Evolutionary conservation across 2,113 vertebrate species (phyloP).

Genomic region (pig (Sus scrofa)): T2T-Sscrofa CM000818.6:32001501-32002000

Average conservation of each 20-base stretch:
- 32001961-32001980: constrained; percentile 68
- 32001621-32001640: neutral
- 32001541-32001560: constrained; percentile 6
- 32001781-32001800: constrained; percentile 89
- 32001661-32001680: neutral
- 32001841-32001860: constrained; percentile 98
- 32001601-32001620: neutral
- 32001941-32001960: constrained; percentile 89
- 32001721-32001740: neutral
- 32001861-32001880: constrained; percentile 99
- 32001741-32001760: neutral
- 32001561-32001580: neutral
- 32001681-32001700: neutral
- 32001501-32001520: neutral
- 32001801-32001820: constrained; percentile 99
- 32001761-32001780: neutral
- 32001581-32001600: constrained; percentile 21
- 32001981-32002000: constrained; percentile 82
- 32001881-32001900: constrained; percentile 99
- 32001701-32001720: neutral
- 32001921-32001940: constrained; percentile 99
- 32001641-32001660: neutral
- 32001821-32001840: constrained; percentile 99
- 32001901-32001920: constrained; percentile 99
- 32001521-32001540: neutral